Percentiles rank a stretch among this genome's conserved stretches.
These are phyloP conservation scores for Dendropsophus ebraccatus DNA, from an alignment of 2,113 vertebrate species.

Conservation along the genomic window DNA sequence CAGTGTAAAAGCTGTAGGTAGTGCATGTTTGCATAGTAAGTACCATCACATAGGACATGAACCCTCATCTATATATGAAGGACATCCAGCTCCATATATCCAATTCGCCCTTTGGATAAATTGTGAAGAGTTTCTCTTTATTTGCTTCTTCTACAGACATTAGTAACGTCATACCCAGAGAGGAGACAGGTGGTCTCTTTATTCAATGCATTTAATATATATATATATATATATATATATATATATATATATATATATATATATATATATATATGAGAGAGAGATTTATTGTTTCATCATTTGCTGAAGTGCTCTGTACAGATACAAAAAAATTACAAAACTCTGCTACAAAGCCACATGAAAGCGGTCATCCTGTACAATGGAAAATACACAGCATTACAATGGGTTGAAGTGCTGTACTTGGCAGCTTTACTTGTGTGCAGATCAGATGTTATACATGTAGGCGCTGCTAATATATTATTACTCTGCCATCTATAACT, in stretches of 20 bases:
- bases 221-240: no score
- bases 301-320: not conserved
- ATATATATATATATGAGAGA: no score
- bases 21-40: not conserved
- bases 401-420: no score
- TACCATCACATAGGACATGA: not conserved
- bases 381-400: not conserved
- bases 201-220: slow-evolving; percentile 22
- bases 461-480: no score
- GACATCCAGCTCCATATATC: not conserved
- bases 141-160: not conserved
- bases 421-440: not conserved
- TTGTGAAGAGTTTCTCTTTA: not conserved
- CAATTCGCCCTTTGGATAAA: not conserved
- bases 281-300: not conserved
- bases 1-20: not conserved
- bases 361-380: not conserved
- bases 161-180: not conserved
- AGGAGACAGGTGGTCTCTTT: slow-evolving; percentile 16
- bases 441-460: not conserved
- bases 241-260: no score
- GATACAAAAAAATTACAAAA: not conserved
- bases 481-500: no score
- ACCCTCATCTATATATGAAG: not conserved
- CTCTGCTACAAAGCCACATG: not conserved